Conservation (phyloP, 2,113 vertebrate genomes). For the Motacilla alba region DNA sequence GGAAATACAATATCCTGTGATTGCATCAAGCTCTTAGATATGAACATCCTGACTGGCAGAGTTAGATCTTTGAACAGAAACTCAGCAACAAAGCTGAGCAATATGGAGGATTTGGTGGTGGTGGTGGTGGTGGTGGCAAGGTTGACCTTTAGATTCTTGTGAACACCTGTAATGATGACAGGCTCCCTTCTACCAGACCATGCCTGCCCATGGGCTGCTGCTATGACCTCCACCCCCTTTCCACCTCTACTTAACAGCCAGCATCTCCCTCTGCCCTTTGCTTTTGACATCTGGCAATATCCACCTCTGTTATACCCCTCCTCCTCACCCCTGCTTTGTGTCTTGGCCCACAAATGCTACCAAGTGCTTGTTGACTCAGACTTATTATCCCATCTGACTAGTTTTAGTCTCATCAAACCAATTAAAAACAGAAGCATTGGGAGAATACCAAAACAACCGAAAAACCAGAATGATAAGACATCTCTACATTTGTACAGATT, state of each 20-base stretch:
- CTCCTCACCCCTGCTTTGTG: background rate
- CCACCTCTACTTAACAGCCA: fast-evolving
- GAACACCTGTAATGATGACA: background rate
- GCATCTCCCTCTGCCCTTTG: background rate
- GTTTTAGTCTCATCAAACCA: background rate
- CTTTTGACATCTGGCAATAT: background rate
- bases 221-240: background rate
- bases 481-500: background rate
- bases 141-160: background rate
- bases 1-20: background rate
- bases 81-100: background rate
- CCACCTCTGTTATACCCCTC: background rate
- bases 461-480: background rate
- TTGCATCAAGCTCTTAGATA: background rate
- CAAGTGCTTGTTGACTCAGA: background rate
- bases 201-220: background rate
- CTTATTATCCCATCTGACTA: background rate
- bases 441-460: background rate
- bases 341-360: background rate
- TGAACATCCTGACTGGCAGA: background rate
- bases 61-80: background rate
- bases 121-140: background rate
- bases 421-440: background rate
- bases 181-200: background rate
- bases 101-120: background rate